Evolutionary conservation across 2,888 invertebrate genomes (phyloP).

Genomic region (Beris chalybata): DNA sequence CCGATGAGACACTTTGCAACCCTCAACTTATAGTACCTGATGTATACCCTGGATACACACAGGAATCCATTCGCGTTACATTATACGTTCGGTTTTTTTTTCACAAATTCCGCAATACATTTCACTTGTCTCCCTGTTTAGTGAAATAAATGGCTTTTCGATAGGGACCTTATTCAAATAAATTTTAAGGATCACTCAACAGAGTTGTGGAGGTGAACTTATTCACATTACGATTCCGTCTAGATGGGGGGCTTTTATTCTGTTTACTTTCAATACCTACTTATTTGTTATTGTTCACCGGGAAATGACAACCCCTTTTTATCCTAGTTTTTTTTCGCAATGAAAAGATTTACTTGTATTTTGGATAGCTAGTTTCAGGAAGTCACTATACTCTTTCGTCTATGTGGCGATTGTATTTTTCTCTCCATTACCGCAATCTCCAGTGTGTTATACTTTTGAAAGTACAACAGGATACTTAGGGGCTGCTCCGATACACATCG

Average conservation of each 20-base stretch:
- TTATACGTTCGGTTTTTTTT: neutral
- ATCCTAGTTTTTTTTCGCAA: too few relatives aligned
- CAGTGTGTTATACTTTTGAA: slow-evolving; percentile 20
- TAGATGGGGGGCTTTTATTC: slow-evolving; percentile 11
- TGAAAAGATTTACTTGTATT: too few relatives aligned
- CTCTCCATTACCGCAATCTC: slow-evolving; percentile 8
- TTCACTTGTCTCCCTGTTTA: slow-evolving; percentile 24
- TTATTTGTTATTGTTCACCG: too few relatives aligned
- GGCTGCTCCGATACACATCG: neutral
- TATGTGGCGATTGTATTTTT: slow-evolving; percentile 12
- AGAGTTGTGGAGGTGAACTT: neutral
- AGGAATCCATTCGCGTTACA: slow-evolving; percentile 1
- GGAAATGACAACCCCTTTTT: too few relatives aligned
- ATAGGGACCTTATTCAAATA: slow-evolving; percentile 28
- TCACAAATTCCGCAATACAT: slow-evolving; percentile 22
- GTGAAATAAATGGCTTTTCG: slow-evolving; percentile 32
- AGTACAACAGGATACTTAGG: slow-evolving; percentile 13
- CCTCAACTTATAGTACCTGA: neutral
- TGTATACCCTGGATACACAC: neutral
- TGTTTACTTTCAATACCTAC: too few relatives aligned
- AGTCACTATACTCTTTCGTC: neutral
- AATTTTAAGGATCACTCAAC: slow-evolving; percentile 31
- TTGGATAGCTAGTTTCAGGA: neutral
- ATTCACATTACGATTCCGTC: neutral
- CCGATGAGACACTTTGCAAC: too few relatives aligned